Evolutionary conservation across 2,888 invertebrate species (phyloP).

Genomic region (Torymus auratus): DNA sequence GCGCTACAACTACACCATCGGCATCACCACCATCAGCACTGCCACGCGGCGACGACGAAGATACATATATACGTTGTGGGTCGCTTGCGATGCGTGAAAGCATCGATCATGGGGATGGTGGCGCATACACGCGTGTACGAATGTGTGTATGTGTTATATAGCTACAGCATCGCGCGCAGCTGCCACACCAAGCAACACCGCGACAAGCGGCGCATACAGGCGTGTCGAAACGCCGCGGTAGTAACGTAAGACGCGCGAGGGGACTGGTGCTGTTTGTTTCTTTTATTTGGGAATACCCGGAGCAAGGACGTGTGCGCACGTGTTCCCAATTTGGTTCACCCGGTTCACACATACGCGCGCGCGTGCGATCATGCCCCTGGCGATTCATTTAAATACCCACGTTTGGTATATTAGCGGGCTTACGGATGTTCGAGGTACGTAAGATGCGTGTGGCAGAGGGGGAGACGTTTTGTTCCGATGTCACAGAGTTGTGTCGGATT

Average conservation of each 20-base stretch:
- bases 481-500: too few species aligned
- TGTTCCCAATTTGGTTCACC: slow-evolving; percentile 30
- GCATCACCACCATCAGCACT: too few species aligned
- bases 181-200: too few species aligned
- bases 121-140: slow-evolving; percentile 58
- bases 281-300: not conserved
- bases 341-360: not conserved
- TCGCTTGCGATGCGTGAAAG: slow-evolving; percentile 62
- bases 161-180: too few species aligned
- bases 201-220: not conserved
- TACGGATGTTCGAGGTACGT: too few species aligned
- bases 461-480: too few species aligned
- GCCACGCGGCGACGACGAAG: too few species aligned
- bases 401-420: too few species aligned
- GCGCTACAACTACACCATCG: not conserved
- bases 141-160: too few species aligned
- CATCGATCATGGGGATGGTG: slow-evolving; percentile 66
- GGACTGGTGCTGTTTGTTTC: not conserved
- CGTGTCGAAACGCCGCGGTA: slow-evolving; percentile 4
- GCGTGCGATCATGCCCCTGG: too few species aligned
- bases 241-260: slow-evolving; percentile 7
- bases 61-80: not conserved
- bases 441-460: too few species aligned
- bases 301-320: slow-evolving; percentile 1
- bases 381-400: not conserved